Evolutionary conservation across 2,888 invertebrate genomes (phyloP).

Genomic region (Leucozona laternaria): DNA sequence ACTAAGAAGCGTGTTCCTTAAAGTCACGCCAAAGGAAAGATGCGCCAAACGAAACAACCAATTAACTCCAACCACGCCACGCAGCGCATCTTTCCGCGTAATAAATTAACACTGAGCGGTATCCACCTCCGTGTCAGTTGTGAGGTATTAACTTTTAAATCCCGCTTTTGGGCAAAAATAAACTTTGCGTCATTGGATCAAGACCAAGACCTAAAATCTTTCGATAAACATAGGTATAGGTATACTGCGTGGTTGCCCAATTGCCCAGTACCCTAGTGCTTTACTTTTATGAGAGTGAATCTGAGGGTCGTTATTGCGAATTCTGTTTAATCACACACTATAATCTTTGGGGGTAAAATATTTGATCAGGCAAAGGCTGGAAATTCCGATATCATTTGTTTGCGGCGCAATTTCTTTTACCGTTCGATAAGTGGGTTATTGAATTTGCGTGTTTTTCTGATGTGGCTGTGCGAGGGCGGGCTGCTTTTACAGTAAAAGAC

Average conservation of each 20-base stretch:
- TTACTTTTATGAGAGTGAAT: conserved; percentile 59
- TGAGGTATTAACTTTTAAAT: conserved; percentile 51
- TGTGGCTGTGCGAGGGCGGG: conserved; percentile 56
- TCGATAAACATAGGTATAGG: neutral
- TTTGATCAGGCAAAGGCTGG: conserved; percentile 56
- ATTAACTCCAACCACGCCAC: conserved; percentile 69
- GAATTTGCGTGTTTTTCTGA: conserved; percentile 69
- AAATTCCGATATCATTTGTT: conserved; percentile 57
- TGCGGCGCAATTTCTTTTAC: conserved; percentile 58
- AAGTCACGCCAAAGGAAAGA: conserved; percentile 46
- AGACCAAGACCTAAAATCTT: conserved; percentile 39
- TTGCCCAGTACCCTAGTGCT: conserved; percentile 70
- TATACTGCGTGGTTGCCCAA: conserved; percentile 43
- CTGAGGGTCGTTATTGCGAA: conserved; percentile 36
- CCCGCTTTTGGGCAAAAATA: conserved; percentile 19
- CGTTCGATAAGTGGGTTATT: conserved; percentile 72
- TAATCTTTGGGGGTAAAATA: conserved; percentile 61
- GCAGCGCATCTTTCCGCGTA: conserved; percentile 72
- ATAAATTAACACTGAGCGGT: conserved; percentile 73
- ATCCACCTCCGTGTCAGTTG: conserved; percentile 63
- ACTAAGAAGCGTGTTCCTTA: conserved; percentile 56
- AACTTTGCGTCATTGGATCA: conserved; percentile 27
- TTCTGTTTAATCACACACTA: conserved; percentile 57
- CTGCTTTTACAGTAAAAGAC: conserved; percentile 26
- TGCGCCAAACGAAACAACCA: conserved; percentile 67